Conservation (phyloP, 2,888 invertebrate genomes). For the Crepidodera aurea region DNA sequence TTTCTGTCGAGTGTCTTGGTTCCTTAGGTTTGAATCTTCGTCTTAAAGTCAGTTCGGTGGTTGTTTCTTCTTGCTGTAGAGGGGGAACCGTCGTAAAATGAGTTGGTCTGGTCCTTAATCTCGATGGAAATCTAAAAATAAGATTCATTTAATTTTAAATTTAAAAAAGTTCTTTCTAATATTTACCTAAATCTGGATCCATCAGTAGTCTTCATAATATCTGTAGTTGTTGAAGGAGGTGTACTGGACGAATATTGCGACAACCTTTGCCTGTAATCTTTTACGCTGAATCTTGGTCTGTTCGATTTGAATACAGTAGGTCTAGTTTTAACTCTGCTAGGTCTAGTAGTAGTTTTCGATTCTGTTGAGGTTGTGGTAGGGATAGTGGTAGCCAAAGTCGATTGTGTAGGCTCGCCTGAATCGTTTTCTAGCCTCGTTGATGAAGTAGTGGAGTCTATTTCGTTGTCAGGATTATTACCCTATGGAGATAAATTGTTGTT, state of each 20-base stretch:
- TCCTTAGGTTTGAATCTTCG: constrained; percentile 58
- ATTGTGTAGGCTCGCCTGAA: constrained; percentile 35
- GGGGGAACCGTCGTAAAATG: constrained; percentile 53
- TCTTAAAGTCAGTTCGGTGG: constrained; percentile 54
- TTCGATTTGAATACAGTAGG: constrained; percentile 67
- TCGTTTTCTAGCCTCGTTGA: constrained; percentile 22
- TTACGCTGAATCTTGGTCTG: constrained; percentile 78
- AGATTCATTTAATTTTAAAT: background rate
- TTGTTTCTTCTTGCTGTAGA: constrained; percentile 58
- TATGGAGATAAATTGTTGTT: constrained; percentile 20
- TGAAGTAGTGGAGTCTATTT: constrained; percentile 52
- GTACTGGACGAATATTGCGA: constrained; percentile 65
- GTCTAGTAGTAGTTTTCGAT: constrained; percentile 52
- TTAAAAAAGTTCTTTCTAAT: too few relatives aligned
- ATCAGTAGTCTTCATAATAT: constrained; percentile 36
- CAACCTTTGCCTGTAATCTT: constrained; percentile 75
- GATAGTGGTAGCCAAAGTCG: constrained; percentile 45
- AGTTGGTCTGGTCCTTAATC: constrained; percentile 59
- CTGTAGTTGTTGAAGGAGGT: constrained; percentile 52
- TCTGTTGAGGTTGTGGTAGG: constrained; percentile 57
- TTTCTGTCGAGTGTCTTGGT: constrained; percentile 48
- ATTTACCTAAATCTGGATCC: constrained; percentile 35
- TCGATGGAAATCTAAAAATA: constrained; percentile 56
- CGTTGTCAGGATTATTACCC: constrained; percentile 54
- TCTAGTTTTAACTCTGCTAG: constrained; percentile 54